A percentile compares a stretch with the other conserved stretches of the same genome.
Evolutionary conservation across 2,888 invertebrate genomes (phyloP).

Genomic region (Pinctada fucata): DNA sequence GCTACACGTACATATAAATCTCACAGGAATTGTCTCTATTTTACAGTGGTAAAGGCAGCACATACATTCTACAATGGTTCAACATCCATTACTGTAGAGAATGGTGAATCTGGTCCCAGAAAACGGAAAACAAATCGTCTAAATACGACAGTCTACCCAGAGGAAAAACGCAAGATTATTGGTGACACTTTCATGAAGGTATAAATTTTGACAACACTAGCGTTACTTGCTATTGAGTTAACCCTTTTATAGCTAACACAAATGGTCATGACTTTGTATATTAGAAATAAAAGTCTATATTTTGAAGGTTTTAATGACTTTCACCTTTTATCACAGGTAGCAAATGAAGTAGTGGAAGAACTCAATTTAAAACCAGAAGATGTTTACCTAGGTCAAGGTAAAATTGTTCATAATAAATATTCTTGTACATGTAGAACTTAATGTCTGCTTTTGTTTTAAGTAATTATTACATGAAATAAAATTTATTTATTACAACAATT

Average conservation of each 20-base stretch:
- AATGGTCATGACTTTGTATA: too few relatives aligned
- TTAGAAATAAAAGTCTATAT: too few relatives aligned
- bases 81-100: constrained; percentile 86
- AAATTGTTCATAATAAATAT: constrained; percentile 11
- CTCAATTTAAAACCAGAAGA: constrained; percentile 93
- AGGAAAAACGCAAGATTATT: constrained; percentile 98
- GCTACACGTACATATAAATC: too few relatives aligned
- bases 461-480: too few relatives aligned
- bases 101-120: constrained; percentile 77
- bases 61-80: constrained; percentile 83
- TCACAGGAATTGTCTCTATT: too few relatives aligned
- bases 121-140: constrained; percentile 83
- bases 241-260: too few relatives aligned
- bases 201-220: constrained; percentile 9
- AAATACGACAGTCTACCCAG: constrained; percentile 83
- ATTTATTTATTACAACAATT: too few relatives aligned
- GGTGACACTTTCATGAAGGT: constrained; percentile 97
- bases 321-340: constrained; percentile 80
- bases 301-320: too few relatives aligned
- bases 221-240: too few relatives aligned
- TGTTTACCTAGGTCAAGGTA: constrained; percentile 91
- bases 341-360: constrained; percentile 92
- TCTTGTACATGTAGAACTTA: background rate
- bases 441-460: background rate
- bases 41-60: constrained; percentile 79